Conservation (phyloP, 2,888 invertebrate species). For the Nemotelus nigrinus region DNA sequence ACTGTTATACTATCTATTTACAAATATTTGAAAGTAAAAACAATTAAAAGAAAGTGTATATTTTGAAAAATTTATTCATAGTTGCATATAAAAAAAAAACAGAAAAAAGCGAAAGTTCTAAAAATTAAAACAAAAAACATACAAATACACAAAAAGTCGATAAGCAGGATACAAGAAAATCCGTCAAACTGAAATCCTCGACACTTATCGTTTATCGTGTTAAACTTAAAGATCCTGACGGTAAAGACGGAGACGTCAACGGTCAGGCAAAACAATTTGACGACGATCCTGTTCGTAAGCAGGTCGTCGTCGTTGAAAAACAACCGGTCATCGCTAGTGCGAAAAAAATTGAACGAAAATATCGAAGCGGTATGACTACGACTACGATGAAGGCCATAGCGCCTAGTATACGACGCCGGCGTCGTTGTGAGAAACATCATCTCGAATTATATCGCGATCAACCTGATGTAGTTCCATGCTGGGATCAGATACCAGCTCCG, state of each 20-base stretch:
- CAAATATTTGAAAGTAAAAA: too few relatives aligned
- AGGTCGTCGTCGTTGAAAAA: not conserved
- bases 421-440: constrained; percentile 72
- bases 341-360: not conserved
- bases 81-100: too few relatives aligned
- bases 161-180: not conserved
- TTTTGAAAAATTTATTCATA: too few relatives aligned
- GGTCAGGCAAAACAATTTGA: not conserved
- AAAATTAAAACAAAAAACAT: too few relatives aligned
- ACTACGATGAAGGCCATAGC: constrained; percentile 73
- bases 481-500: constrained; percentile 68
- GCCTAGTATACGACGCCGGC: constrained; percentile 70
- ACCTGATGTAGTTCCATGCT: constrained; percentile 69
- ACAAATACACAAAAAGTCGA: too few relatives aligned
- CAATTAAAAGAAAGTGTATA: too few relatives aligned
- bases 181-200: constrained; percentile 36
- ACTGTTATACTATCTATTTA: too few relatives aligned
- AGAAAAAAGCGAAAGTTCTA: too few relatives aligned
- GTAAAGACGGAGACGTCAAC: not conserved
- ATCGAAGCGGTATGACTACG: constrained; percentile 40
- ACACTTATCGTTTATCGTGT: constrained; percentile 24
- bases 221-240: constrained; percentile 36
- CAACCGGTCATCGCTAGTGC: too few relatives aligned
- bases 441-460: constrained; percentile 65
- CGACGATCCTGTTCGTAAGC: not conserved